Evolutionary conservation across 1,140 invertebrate genomes (phyloP).

Genomic region (Drosophila bifasciata): DNA sequence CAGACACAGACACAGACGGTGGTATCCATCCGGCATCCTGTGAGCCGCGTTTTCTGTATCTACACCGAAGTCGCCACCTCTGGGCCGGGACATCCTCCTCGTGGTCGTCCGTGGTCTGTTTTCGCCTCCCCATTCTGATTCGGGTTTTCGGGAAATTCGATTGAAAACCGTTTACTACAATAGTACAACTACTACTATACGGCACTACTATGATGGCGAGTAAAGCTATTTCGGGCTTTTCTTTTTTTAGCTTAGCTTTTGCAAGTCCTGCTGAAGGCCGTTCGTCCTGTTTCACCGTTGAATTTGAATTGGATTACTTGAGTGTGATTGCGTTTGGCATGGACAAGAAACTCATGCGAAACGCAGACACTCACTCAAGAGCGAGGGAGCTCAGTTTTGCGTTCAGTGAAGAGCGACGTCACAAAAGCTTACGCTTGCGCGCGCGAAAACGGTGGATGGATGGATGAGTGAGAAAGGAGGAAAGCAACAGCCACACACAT

Average conservation of each 20-base stretch:
- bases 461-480: slow-evolving; percentile 10
- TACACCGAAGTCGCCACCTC: slow-evolving; percentile 26
- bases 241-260: not conserved
- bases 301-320: slow-evolving; percentile 49
- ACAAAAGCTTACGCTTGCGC: slow-evolving; percentile 60
- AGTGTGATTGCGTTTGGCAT: not conserved
- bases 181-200: slow-evolving; percentile 38
- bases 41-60: slow-evolving; percentile 53
- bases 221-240: slow-evolving; percentile 15
- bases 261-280: slow-evolving; percentile 35
- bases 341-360: slow-evolving; percentile 24
- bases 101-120: slow-evolving; percentile 40
- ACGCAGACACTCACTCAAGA: too few species aligned
- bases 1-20: slow-evolving; percentile 35
- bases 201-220: slow-evolving; percentile 23
- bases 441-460: slow-evolving; percentile 64
- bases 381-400: too few species aligned
- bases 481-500: slow-evolving; percentile 18
- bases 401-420: too few species aligned
- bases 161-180: slow-evolving; percentile 41
- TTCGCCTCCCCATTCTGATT: not conserved
- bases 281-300: slow-evolving; percentile 70
- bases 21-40: slow-evolving; percentile 56
- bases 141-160: slow-evolving; percentile 12
- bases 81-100: slow-evolving; percentile 13